These are phyloP conservation scores for Cheracebus regulus DNA, from an alignment of 2,797 vertebrate species.

Conservation along the genomic window DNA sequence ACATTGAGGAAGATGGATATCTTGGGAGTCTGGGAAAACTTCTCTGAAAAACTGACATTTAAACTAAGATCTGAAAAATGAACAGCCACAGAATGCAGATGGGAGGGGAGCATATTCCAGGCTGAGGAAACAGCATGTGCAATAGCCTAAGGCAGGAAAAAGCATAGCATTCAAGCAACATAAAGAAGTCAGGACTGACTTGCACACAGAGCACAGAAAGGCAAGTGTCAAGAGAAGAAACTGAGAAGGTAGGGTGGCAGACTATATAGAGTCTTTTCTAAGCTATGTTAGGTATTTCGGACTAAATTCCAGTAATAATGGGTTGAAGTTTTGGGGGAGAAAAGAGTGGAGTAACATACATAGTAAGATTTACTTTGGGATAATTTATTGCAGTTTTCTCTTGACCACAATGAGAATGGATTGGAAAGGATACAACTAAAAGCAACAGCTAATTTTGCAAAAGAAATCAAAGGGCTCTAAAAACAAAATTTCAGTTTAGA, in stretches of 20 bases:
- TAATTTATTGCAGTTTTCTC: constrained; percentile 15
- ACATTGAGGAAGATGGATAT: neutral
- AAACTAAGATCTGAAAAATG: constrained; percentile 36
- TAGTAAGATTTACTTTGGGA: constrained; percentile 10
- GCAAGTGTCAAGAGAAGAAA: neutral
- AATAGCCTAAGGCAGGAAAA: neutral
- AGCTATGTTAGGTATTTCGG: neutral
- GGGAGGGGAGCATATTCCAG: neutral
- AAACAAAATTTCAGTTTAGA: neutral
- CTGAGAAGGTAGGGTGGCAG: neutral
- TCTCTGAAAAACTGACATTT: neutral
- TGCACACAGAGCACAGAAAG: neutral
- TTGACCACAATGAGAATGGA: neutral
- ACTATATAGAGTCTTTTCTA: neutral
- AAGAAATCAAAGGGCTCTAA: neutral
- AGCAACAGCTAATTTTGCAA: constrained; percentile 32
- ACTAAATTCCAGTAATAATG: neutral
- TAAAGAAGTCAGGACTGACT: neutral
- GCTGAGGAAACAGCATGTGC: neutral
- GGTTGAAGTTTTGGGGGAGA: neutral
- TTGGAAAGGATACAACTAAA: neutral
- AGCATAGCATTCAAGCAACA: neutral
- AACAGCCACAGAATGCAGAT: neutral
- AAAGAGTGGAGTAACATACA: neutral
- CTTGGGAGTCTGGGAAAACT: neutral